Percentiles rank a stretch among this genome's conserved stretches.
Conservation (phyloP, 2,113 vertebrate species). For the Prionailurus bengalensis region DNA sequence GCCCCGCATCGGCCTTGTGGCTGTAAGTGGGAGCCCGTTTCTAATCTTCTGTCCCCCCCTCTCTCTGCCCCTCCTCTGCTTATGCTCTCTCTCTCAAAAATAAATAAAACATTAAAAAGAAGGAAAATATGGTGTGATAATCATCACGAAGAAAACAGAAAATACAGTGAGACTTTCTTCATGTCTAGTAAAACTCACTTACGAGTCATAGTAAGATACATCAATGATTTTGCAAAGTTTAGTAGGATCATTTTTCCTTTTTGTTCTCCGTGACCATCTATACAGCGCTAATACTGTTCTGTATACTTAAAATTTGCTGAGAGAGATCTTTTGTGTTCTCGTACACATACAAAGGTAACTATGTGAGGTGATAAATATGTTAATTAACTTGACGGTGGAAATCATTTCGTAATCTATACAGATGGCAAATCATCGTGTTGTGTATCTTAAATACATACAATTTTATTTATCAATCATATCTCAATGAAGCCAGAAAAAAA, state of each 20-base stretch:
- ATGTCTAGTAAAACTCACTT: slow-evolving; percentile 29
- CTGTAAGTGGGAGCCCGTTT: too few relatives aligned
- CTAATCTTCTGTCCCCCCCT: too few relatives aligned
- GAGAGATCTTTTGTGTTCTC: not conserved
- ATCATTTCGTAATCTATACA: not conserved
- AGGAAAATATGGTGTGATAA: not conserved
- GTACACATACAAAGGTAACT: not conserved
- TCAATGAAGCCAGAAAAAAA: not conserved
- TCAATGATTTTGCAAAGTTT: not conserved
- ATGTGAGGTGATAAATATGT: not conserved
- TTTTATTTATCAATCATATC: not conserved
- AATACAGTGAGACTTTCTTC: not conserved
- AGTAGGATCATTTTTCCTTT: not conserved
- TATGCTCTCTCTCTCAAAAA: too few relatives aligned
- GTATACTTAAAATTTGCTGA: not conserved
- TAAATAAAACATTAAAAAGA: too few relatives aligned
- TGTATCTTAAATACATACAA: not conserved
- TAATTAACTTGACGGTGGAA: not conserved
- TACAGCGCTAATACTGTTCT: not conserved
- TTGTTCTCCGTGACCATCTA: not conserved
- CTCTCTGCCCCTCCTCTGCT: too few relatives aligned
- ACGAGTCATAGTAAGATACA: not conserved
- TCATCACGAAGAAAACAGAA: not conserved
- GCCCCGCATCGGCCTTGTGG: too few relatives aligned
- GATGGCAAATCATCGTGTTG: not conserved